phyloP scores from a whole-genome alignment of 2,888 invertebrate species.

The Eledona agricola region DNA sequence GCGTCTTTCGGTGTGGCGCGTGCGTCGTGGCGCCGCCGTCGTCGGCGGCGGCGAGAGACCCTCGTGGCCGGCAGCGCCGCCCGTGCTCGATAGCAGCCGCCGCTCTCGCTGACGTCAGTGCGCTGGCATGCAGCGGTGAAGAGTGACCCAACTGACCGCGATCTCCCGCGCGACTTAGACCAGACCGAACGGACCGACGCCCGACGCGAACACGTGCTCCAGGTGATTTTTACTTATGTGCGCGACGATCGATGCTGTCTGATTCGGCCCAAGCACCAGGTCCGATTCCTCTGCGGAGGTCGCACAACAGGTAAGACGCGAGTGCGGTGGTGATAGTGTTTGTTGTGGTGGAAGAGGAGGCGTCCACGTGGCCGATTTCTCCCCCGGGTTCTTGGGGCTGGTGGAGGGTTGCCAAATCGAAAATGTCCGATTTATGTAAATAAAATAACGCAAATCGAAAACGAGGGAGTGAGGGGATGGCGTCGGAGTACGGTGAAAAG shows the following conservation, averaged over 20 bases:
- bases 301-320: constrained; percentile 55
- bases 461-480: background rate
- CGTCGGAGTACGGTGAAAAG: constrained; percentile 3
- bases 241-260: constrained; percentile 59
- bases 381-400: background rate
- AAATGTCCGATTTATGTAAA: constrained; percentile 20
- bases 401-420: constrained; percentile 14
- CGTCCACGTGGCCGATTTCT: background rate
- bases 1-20: too few relatives aligned
- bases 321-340: constrained; percentile 10
- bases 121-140: constrained; percentile 61
- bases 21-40: too few relatives aligned
- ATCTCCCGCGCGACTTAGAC: constrained; percentile 45
- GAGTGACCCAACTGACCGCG: constrained; percentile 56
- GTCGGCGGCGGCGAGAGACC: constrained; percentile 54
- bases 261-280: constrained; percentile 52
- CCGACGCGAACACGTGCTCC: constrained; percentile 15
- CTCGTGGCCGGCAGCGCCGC: constrained; percentile 60
- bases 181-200: constrained; percentile 13
- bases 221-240: constrained; percentile 29
- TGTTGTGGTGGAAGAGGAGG: background rate
- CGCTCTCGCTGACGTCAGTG: constrained; percentile 60
- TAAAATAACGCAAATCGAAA: constrained; percentile 15
- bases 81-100: constrained; percentile 62
- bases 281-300: constrained; percentile 38